Percentiles rank a stretch among this genome's conserved stretches.
Conservation (phyloP, 2,113 vertebrate species). For the Peromyscus leucopus region DNA sequence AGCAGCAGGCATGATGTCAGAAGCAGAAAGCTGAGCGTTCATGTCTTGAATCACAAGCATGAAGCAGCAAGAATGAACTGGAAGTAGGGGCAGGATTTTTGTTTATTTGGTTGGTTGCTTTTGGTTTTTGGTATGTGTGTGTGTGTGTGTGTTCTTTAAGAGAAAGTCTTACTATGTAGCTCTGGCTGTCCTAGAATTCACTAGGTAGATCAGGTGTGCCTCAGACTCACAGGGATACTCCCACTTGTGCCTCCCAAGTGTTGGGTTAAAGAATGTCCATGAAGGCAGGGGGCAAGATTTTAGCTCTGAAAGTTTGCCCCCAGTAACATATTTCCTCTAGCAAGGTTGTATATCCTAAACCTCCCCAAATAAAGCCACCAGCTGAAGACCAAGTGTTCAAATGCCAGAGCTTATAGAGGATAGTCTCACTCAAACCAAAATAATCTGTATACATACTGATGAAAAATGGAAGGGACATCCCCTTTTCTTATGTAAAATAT, state of each 20-base stretch:
- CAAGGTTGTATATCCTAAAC: not conserved
- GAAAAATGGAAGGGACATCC: slow-evolving; percentile 2
- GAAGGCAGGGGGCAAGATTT: not conserved
- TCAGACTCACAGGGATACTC: not conserved
- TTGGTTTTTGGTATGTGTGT: not conserved
- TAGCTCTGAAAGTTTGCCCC: not conserved
- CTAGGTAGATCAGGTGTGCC: not conserved
- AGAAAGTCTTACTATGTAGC: not conserved
- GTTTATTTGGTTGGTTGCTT: not conserved
- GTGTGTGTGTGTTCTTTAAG: not conserved
- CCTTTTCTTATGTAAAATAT: not conserved
- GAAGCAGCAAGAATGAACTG: not conserved
- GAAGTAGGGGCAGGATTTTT: not conserved
- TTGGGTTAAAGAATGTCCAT: not conserved
- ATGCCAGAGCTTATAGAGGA: not conserved
- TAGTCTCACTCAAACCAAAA: not conserved
- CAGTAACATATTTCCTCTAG: not conserved
- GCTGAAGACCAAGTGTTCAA: not conserved
- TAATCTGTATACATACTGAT: not conserved
- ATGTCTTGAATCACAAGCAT: not conserved
- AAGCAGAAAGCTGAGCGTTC: not conserved
- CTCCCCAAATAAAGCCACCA: not conserved
- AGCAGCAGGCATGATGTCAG: not conserved
- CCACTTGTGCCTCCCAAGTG: not conserved
- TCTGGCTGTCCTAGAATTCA: not conserved